Evolutionary conservation across 2,888 invertebrate species (phyloP).

Genomic region (Melanargia galathea): DNA sequence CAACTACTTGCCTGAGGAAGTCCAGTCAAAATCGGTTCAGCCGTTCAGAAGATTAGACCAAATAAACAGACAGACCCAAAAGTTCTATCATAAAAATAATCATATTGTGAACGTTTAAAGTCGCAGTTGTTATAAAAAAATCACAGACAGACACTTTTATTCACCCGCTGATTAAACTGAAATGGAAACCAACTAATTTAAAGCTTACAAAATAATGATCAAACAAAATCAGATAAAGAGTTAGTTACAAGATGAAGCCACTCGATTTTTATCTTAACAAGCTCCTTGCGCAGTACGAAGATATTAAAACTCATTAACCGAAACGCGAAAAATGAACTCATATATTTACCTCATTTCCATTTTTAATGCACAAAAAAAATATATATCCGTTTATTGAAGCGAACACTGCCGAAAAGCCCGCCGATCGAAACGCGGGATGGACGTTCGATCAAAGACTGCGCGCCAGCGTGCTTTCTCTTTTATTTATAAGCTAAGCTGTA

Average conservation of each 20-base stretch:
- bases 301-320: slow-evolving; percentile 25
- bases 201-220: slow-evolving; percentile 1
- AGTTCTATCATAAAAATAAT: too few species aligned
- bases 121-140: too few species aligned
- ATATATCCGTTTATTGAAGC: slow-evolving; percentile 51
- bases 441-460: slow-evolving; percentile 48
- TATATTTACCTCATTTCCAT: slow-evolving; percentile 71
- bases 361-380: slow-evolving; percentile 50
- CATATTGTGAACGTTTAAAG: too few species aligned
- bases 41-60: too few species aligned
- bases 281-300: slow-evolving; percentile 7
- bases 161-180: too few species aligned
- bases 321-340: slow-evolving; percentile 35
- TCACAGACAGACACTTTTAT: too few species aligned
- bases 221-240: slow-evolving; percentile 21
- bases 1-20: too few species aligned
- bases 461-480: slow-evolving; percentile 73
- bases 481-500: slow-evolving; percentile 77
- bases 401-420: slow-evolving; percentile 67
- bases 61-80: too few species aligned
- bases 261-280: slow-evolving; percentile 21
- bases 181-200: background rate
- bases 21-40: too few species aligned
- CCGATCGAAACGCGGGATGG: slow-evolving; percentile 52
- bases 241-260: slow-evolving; percentile 25